phyloP scores from a whole-genome alignment of 2,888 invertebrate genomes.

The Galerucella nymphaeae region DNA sequence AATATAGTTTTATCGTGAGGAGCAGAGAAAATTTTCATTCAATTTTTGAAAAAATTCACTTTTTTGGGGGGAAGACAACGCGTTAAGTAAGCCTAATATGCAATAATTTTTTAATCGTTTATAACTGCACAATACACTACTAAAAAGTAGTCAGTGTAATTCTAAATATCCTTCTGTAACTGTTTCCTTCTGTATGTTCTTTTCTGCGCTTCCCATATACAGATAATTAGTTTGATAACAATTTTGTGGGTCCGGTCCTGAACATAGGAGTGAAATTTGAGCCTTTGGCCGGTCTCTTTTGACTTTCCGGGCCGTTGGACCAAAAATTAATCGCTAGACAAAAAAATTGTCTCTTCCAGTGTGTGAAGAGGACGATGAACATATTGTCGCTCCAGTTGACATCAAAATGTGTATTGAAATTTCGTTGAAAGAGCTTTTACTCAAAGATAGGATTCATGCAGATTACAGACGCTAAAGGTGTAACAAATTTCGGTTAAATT shows the following conservation, averaged over 20 bases:
- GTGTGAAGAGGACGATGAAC: slow-evolving; percentile 50
- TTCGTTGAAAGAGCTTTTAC: slow-evolving; percentile 23
- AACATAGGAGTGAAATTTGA: slow-evolving; percentile 47
- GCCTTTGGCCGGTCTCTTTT: slow-evolving; percentile 58
- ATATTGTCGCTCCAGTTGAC: slow-evolving; percentile 46
- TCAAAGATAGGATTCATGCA: background rate
- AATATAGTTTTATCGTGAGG: too few relatives aligned
- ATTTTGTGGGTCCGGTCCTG: slow-evolving; percentile 1
- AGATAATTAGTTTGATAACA: too few relatives aligned
- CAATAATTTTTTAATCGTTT: too few relatives aligned
- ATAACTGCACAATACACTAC: too few relatives aligned
- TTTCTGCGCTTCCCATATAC: too few relatives aligned
- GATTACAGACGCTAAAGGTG: slow-evolving; percentile 10
- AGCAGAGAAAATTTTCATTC: too few relatives aligned
- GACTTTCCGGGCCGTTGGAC: slow-evolving; percentile 62
- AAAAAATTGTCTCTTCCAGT: slow-evolving; percentile 52
- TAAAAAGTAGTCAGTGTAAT: too few relatives aligned
- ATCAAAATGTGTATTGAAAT: slow-evolving; percentile 23
- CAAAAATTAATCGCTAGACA: slow-evolving; percentile 53
- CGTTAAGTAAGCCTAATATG: too few relatives aligned
- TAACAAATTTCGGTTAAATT: background rate
- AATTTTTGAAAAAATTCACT: too few relatives aligned
- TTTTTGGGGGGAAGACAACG: too few relatives aligned
- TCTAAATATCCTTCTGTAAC: too few relatives aligned
- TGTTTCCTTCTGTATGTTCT: too few relatives aligned